A percentile compares a stretch with the other conserved stretches of the same genome.
Conservation (phyloP, 2,113 vertebrate species). For the Dolichallabes microphthalmus region DNA sequence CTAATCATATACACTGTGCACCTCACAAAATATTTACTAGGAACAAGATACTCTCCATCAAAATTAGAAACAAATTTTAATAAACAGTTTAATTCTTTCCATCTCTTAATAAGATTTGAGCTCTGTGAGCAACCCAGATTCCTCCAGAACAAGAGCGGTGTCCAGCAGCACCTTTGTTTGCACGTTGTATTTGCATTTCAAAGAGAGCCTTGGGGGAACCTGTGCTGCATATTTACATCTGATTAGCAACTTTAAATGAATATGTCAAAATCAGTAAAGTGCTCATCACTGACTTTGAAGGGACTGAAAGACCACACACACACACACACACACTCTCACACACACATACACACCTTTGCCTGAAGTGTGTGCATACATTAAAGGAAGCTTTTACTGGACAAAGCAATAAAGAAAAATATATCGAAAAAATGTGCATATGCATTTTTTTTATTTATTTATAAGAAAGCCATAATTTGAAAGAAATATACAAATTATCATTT, state of each 20-base stretch:
- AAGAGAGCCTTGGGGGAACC: slow-evolving; percentile 68
- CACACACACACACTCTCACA: slow-evolving; percentile 2
- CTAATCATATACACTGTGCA: neutral
- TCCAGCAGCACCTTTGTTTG: slow-evolving; percentile 71
- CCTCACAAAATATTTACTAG: slow-evolving; percentile 3
- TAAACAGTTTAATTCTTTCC: slow-evolving; percentile 60
- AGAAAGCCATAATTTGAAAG: neutral
- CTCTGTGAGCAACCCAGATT: slow-evolving; percentile 62
- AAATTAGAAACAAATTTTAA: slow-evolving; percentile 52
- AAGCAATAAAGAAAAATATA: slow-evolving; percentile 1
- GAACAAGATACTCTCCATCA: slow-evolving; percentile 24
- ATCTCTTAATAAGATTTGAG: slow-evolving; percentile 66
- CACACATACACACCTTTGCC: neutral
- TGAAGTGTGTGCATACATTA: neutral
- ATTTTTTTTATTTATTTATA: slow-evolving; percentile 44
- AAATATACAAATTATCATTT: neutral
- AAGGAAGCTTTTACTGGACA: slow-evolving; percentile 3
- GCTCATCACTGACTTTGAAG: slow-evolving; percentile 57
- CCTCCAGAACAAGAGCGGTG: slow-evolving; percentile 68
- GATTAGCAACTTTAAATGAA: slow-evolving; percentile 78
- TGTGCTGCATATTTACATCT: slow-evolving; percentile 78
- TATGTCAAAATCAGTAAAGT: slow-evolving; percentile 69
- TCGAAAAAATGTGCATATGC: slow-evolving; percentile 1
- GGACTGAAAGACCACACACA: slow-evolving; percentile 22
- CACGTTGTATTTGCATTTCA: slow-evolving; percentile 76